phyloP scores from a whole-genome alignment of 2,113 vertebrate species.

The Coryphaenoides rupestris region DNA sequence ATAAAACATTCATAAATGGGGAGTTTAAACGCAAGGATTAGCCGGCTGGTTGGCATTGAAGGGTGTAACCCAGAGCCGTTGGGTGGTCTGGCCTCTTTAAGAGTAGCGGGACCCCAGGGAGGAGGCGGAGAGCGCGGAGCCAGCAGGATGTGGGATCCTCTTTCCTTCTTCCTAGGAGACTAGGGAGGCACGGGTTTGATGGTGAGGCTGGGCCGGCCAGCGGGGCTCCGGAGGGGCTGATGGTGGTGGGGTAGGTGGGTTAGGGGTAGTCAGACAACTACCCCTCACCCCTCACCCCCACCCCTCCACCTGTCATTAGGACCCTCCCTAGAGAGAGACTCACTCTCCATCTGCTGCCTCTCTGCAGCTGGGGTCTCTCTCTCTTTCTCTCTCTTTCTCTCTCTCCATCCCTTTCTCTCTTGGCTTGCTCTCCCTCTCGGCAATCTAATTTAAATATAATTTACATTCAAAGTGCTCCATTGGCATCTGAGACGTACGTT shows the following conservation, averaged over 20 bases:
- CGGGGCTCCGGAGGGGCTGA: background rate
- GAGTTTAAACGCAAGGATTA: no score
- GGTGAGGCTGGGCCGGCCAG: slow-evolving; percentile 24
- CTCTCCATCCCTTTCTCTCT: no score
- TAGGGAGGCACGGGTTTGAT: background rate
- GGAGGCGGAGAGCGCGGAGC: no score
- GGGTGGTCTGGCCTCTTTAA: no score
- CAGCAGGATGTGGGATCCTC: background rate
- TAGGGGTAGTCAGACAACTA: slow-evolving; percentile 29
- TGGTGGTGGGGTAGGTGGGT: slow-evolving; percentile 1
- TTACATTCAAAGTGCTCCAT: no score
- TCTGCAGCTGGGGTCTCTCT: slow-evolving; percentile 57
- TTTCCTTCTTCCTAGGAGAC: slow-evolving; percentile 12
- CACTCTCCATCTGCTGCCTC: slow-evolving; percentile 37
- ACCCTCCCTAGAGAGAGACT: slow-evolving; percentile 45
- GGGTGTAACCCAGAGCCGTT: no score
- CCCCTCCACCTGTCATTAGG: slow-evolving; percentile 46
- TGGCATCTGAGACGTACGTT: no score
- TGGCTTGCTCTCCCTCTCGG: no score
- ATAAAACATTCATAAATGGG: no score
- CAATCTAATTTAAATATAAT: no score
- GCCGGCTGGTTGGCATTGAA: no score
- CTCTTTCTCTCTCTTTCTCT: background rate
- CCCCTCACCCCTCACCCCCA: slow-evolving; percentile 6
- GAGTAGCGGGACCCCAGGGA: no score